Evolutionary conservation across 2,113 vertebrate genomes (phyloP), one percentile per base, ranked within the genome.

Genomic region (Enhydra lutris): DNA sequence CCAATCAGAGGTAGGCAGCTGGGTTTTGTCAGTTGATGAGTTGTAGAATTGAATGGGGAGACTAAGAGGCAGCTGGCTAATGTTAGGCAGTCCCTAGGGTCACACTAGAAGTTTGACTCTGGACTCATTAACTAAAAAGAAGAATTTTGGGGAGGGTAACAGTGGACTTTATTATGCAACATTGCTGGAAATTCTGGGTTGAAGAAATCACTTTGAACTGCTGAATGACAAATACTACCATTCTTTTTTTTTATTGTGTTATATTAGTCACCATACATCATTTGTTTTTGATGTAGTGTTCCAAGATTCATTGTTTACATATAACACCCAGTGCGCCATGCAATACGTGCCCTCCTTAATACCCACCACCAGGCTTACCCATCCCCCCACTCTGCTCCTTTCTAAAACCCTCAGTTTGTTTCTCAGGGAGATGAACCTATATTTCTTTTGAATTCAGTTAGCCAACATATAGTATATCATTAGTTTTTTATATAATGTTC

Each of bases 101-200:
- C 74, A 85, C 4, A 34, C 3, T 6, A 52, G 79, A 59, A 94
- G 45, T 67, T 92, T 92, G 50, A 15, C 24, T 57, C 78, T 55
- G 21, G 65, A 57, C 45, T 86, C 80, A 86, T 81, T 90, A 94
- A 89, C 67, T 95, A 84, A 84, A 84, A 91, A 91, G 14, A 57
- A 61, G 21, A 85, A 85, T 63, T 80, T 29, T 73, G 4, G 63
- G 73, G 47, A 86, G 50, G 52, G 65, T 36, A 71, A 82, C 89
- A 71, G 3, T 80, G 94, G 84, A 90, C 50, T 78, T 92, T 86
- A 82, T 97, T 95, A 95, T 80, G 24, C 36, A 85, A 73, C 36
- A 50, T 45, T 88, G 89, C 92, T 92, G 83, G 74, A 84, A 94
- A 88, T 55, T 88, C 76, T 89, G 55, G 15, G 18, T 92, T 93